Evolutionary conservation across 2,888 invertebrate species (phyloP).

Genomic region (Emmelina monodactyla): DNA sequence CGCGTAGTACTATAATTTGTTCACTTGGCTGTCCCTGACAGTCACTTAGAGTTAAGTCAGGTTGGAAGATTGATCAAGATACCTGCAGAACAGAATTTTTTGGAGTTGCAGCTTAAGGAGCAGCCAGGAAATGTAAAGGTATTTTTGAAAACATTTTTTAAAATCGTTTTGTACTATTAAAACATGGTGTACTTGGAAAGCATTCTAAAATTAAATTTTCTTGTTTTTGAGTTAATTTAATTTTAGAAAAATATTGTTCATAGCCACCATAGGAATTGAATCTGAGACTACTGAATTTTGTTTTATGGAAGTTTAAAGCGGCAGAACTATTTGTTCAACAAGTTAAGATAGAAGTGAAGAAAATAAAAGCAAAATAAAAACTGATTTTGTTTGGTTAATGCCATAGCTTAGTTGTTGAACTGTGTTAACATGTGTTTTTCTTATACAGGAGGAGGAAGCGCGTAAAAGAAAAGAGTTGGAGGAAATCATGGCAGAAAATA

Average conservation of each 20-base stretch:
- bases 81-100: slow-evolving; percentile 57
- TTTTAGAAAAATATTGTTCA: too few relatives aligned
- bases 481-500: slow-evolving; percentile 97
- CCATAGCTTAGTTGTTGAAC: too few relatives aligned
- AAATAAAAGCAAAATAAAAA: too few relatives aligned
- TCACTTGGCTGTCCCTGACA: slow-evolving; percentile 65
- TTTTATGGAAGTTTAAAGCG: too few relatives aligned
- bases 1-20: slow-evolving; percentile 57
- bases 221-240: slow-evolving; percentile 15
- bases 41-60: slow-evolving; percentile 67
- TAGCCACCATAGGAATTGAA: too few relatives aligned
- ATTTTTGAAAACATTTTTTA: slow-evolving; percentile 62
- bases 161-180: not conserved
- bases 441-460: slow-evolving; percentile 96
- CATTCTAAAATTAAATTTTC: slow-evolving; percentile 16
- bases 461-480: slow-evolving; percentile 95
- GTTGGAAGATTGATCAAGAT: slow-evolving; percentile 64
- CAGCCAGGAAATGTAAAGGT: slow-evolving; percentile 56
- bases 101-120: slow-evolving; percentile 60
- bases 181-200: not conserved
- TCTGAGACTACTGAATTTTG: too few relatives aligned
- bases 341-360: too few relatives aligned
- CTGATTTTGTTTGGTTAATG: too few relatives aligned
- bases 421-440: slow-evolving; percentile 39
- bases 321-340: too few relatives aligned